phyloP scores from a whole-genome alignment of 2,888 invertebrate genomes.

The Mesoligia furuncula region DNA sequence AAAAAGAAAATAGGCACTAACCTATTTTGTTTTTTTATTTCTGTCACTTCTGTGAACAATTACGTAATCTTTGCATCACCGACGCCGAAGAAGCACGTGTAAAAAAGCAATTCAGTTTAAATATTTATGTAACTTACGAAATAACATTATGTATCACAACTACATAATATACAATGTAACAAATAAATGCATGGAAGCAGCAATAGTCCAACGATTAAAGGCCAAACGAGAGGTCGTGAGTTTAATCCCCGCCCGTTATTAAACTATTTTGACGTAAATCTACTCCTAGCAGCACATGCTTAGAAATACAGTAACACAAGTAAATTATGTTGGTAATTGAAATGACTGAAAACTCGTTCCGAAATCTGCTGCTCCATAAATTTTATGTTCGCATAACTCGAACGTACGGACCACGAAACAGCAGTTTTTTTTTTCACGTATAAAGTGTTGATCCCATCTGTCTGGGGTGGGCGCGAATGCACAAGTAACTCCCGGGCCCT shows the following conservation, averaged over 20 bases:
- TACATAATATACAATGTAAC: slow-evolving; percentile 9
- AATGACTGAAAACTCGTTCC: no score
- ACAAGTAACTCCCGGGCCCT: no score
- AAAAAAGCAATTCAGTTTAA: slow-evolving; percentile 14
- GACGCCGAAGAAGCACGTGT: slow-evolving; percentile 30
- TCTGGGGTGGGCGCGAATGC: no score
- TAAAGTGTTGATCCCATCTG: neutral
- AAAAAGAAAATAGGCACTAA: no score
- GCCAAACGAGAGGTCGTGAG: neutral
- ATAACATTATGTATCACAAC: slow-evolving; percentile 12
- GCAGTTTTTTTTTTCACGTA: neutral
- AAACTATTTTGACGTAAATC: neutral
- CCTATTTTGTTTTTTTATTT: no score
- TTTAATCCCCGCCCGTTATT: neutral
- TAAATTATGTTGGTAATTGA: no score
- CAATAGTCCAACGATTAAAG: neutral
- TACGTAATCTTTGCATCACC: slow-evolving; percentile 11
- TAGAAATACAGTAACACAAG: neutral
- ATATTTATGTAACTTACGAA: slow-evolving; percentile 15
- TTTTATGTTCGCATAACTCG: neutral
- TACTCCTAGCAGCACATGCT: neutral
- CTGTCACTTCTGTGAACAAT: slow-evolving; percentile 8
- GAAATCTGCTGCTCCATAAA: neutral
- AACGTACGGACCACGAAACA: neutral
- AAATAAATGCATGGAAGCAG: neutral